Conservation (phyloP, 2,113 vertebrate species). For the Calonectris borealis region DNA sequence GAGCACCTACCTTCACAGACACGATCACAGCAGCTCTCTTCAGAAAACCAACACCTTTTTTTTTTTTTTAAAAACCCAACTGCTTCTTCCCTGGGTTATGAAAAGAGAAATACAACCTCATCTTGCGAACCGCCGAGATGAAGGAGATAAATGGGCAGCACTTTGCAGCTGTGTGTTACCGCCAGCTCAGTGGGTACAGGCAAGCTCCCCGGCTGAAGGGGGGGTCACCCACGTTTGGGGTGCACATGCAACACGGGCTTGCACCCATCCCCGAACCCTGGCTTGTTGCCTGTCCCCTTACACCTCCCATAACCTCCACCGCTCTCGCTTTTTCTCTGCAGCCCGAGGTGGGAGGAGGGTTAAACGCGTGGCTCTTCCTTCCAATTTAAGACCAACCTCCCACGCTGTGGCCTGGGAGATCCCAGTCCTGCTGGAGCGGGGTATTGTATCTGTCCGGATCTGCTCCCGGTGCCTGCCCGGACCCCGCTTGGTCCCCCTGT, state of each 20-base stretch:
- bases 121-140: not conserved
- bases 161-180: not conserved
- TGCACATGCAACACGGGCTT: accelerated
- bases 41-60: not conserved
- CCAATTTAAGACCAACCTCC: not conserved
- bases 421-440: not conserved
- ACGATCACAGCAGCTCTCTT: not conserved
- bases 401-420: not conserved
- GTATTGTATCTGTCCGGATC: not conserved
- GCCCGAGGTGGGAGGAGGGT: not conserved
- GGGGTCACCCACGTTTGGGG: not conserved
- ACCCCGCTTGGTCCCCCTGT: accelerated
- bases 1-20: not conserved
- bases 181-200: accelerated
- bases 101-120: not conserved
- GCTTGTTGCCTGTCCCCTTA: accelerated
- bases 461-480: not conserved
- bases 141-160: not conserved
- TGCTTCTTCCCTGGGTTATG: not conserved
- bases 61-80: not conserved
- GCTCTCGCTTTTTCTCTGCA: not conserved
- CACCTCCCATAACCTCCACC: no score
- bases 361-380: not conserved
- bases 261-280: accelerated
- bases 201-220: not conserved